Percentiles rank a stretch among this genome's conserved stretches.
phyloP scores from a whole-genome alignment of 2,797 vertebrate species.

The Syndactyla subalaris region DNA sequence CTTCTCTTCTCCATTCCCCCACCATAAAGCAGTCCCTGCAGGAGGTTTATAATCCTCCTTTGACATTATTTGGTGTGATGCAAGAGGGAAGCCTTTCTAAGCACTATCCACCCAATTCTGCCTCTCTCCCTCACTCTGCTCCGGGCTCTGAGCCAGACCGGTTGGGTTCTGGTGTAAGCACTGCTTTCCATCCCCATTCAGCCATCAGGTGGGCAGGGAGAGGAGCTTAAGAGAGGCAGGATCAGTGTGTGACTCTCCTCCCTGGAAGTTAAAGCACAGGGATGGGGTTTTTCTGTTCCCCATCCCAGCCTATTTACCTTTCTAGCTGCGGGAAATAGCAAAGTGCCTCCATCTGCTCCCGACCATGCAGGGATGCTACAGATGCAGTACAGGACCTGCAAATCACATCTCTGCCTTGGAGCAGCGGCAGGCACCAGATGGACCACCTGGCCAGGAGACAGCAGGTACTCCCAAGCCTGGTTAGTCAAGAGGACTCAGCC shows the following conservation, averaged over 20 bases:
- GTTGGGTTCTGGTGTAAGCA: neutral
- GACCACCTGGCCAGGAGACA: slow-evolving; percentile 48
- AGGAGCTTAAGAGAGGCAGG: neutral
- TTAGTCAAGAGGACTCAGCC: slow-evolving; percentile 29
- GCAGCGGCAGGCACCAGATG: slow-evolving; percentile 49
- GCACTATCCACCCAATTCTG: neutral
- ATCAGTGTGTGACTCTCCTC: neutral
- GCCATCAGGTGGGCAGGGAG: neutral
- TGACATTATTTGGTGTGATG: neutral
- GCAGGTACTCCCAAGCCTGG: slow-evolving; percentile 49
- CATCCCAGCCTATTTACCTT: neutral
- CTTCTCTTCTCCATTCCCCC: neutral
- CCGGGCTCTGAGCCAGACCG: neutral
- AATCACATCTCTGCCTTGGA: slow-evolving; percentile 40
- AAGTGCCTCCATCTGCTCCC: slow-evolving; percentile 31
- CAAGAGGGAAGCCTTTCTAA: neutral
- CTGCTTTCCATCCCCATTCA: neutral
- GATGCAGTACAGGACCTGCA: slow-evolving; percentile 19
- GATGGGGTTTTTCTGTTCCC: neutral
- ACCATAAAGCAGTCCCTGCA: neutral
- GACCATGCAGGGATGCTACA: neutral
- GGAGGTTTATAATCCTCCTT: neutral
- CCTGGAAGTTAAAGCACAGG: neutral
- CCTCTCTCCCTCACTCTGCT: neutral
- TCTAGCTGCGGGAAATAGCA: neutral